Evolutionary conservation across 2,888 invertebrate genomes (phyloP), one percentile per base, ranked within the genome.

Genomic region (Bhutanitis thaidina): DNA sequence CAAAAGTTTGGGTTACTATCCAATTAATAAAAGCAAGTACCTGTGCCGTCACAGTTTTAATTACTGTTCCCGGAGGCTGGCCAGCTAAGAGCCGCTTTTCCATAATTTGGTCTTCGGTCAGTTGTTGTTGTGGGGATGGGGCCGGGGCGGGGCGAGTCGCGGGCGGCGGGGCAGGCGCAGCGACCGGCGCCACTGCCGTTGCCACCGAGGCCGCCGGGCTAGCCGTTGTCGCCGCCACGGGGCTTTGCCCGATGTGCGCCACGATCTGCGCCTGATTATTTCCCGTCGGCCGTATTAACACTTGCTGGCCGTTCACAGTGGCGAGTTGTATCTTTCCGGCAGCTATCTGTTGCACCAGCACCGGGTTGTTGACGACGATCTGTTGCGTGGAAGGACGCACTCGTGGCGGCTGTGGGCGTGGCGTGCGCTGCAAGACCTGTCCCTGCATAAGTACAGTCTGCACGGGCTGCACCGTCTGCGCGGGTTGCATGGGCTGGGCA

Each of bases 31-130:
- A 20, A 20, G 2, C 5, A 34, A 34, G 75, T 54, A 89, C 90
- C 84, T 96, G 95, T 0, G 96, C 96, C 0, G 96, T 96, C 7
- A 96, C 96, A 63, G 96, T 95, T 76, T 96, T 96, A 53, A 96
- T 95, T 1, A 96, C 92, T 0, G 96, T 96, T 46, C 96, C 96
- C 0, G 95, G 94, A 3, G 96, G 96, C 74, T 96, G 96, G 2
- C 94, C 95, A 25, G 92, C 92, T 14, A 96, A 76, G 1, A 96
- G 82, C 8, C 93, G 92, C 61, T 94, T 94, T 71, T 95, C 95
- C 34, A 94, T 92, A 34, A 87, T 65, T 61, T 90, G 90, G 60
- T 78, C 90, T 74, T 83, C 91, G 48, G 75, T 89, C 56, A 86
- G 87, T 43, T 63, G 69, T 9, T 60, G 62, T 16, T 59, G 56